Base-by-base conservation (phyloP, 92 coral and sea anemone genomes). In the Micromussa lordhowensis region DNA sequence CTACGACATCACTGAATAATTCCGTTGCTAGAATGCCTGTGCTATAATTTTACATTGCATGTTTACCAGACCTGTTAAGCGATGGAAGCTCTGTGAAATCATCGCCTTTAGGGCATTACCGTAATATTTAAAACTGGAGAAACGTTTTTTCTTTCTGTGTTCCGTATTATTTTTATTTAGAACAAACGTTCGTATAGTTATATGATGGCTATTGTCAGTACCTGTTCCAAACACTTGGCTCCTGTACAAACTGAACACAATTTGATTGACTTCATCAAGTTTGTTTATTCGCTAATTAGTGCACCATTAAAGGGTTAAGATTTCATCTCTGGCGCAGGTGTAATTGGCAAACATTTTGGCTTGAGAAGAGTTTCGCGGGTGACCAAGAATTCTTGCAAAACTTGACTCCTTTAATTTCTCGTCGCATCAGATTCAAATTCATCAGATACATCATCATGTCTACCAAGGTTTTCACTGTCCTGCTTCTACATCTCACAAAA, bases 1-100 rank as follows among this genome's bases (percentile, higher is more conserved):
- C 85, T 83, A 61, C 71, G 78, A 83, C 78, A 29, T 49, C 78
- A 70, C 24, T 70, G 2, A 49, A 68, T 82, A 68, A 82, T 82
- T 82, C 48, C 77, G 49, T 19, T 44, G 28, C n/a, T 48, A 48
- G 51, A 31, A 34, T 6, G 31, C 59, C 28, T 17, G 78, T 73
- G 78, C 53, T 73, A 32, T 35, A 36, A 73, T 73, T 73, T 73
- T 17, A 19, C 35, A 9, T 8, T 44, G 51, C 12, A 4, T 14
- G 40, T 18, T 71, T 71, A 32, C 22, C 48, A 11, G 77, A 34
- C 32, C 35, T 38, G 34, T 14, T 38, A 36, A n/a, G 58, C 21
- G 78, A 30, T 82, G 2, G 55, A 51, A 29, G 35, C 14, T 44
- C 68, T 9, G 21, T 40, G 21, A 49, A 68, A 15, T 78, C 34